Evolutionary conservation across 2,113 vertebrate species (phyloP).

Genomic region (Mesoclemmys tuberculata): DNA sequence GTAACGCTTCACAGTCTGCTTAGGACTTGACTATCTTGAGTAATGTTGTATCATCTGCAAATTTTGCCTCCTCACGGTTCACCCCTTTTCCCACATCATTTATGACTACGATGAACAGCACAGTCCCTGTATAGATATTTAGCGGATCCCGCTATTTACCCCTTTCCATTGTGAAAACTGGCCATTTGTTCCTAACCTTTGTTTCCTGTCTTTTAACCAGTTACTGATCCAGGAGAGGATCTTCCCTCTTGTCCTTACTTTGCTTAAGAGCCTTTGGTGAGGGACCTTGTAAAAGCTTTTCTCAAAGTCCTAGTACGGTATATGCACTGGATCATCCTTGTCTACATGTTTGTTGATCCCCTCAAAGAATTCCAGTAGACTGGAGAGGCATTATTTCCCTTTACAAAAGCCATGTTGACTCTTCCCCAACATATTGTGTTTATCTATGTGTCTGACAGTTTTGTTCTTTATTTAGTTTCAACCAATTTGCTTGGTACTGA

Average conservation of each 20-base stretch:
- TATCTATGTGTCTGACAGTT: not conserved
- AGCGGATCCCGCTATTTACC: not conserved
- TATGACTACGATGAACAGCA: not conserved
- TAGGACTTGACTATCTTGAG: not conserved
- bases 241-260: not conserved
- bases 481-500: not conserved
- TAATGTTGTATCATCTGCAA: not conserved
- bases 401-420: not conserved
- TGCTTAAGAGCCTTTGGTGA: not conserved
- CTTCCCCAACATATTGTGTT: not conserved
- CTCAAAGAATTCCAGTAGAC: not conserved
- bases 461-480: not conserved
- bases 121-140: not conserved
- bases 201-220: not conserved
- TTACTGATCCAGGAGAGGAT: not conserved
- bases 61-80: not conserved
- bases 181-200: not conserved
- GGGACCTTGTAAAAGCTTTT: not conserved
- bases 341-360: not conserved
- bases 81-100: not conserved
- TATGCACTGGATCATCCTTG: not conserved
- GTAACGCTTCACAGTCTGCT: not conserved
- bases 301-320: not conserved
- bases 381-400: not conserved
- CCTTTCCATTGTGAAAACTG: not conserved